phyloP scores from a whole-genome alignment of 2,888 invertebrate genomes.

The Cremastobaeus sp. region DNA sequence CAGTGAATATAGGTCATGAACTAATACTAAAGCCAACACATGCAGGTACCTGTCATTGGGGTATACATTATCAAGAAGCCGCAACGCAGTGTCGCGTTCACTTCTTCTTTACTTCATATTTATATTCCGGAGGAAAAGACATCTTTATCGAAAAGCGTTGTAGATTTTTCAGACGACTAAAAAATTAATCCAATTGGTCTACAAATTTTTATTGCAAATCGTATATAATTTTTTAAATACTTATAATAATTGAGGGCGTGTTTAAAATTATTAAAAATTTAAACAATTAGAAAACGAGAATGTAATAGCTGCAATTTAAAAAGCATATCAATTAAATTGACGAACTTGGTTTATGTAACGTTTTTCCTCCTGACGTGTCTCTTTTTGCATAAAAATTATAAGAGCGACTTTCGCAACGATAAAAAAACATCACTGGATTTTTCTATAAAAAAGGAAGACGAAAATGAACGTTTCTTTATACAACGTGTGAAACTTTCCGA shows the following conservation, averaged over 20 bases:
- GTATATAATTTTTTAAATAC: too few relatives aligned
- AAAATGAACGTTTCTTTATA: slow-evolving; percentile 25
- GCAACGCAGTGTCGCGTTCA: slow-evolving; percentile 10
- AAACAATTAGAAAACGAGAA: too few relatives aligned
- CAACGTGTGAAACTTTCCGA: slow-evolving; percentile 50
- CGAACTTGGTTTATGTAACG: too few relatives aligned
- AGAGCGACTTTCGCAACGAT: background rate
- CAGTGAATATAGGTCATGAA: slow-evolving; percentile 45
- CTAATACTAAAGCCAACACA: slow-evolving; percentile 25
- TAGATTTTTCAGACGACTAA: background rate
- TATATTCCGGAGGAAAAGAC: background rate
- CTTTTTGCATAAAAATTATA: background rate
- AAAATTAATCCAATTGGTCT: background rate
- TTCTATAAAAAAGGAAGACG: background rate
- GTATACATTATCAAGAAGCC: slow-evolving; percentile 3
- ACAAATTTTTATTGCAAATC: too few relatives aligned
- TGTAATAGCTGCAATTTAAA: too few relatives aligned
- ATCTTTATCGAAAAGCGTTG: background rate
- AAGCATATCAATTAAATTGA: too few relatives aligned
- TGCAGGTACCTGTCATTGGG: slow-evolving; percentile 30
- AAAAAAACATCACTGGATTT: too few relatives aligned
- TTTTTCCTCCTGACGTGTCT: too few relatives aligned
- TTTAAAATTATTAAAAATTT: background rate
- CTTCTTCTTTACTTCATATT: background rate
- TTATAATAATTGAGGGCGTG: background rate